Conservation (phyloP, 2,888 invertebrate species). For the Prionchulus punctatus region DNA sequence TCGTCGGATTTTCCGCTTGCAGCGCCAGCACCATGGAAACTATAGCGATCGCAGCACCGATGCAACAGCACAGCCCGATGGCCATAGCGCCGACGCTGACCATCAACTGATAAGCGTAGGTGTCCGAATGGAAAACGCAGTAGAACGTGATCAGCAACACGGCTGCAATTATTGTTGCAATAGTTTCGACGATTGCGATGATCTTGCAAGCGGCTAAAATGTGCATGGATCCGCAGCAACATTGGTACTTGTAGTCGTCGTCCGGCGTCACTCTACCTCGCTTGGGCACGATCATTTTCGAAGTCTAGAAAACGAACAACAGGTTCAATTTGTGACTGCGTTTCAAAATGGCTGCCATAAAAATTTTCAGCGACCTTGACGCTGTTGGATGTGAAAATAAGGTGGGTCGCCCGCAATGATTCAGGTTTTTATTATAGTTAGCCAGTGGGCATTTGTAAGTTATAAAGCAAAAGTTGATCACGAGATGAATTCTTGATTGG, state of each 20-base stretch:
- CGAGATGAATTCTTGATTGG: too few species aligned
- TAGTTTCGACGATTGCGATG: not conserved
- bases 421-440: too few species aligned
- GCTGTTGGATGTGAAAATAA: too few species aligned
- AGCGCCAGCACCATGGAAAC: not conserved
- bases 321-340: too few species aligned
- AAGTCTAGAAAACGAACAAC: too few species aligned
- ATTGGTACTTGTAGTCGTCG: not conserved
- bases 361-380: too few species aligned
- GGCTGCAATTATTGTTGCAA: not conserved
- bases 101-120: not conserved
- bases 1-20: not conserved
- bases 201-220: not conserved
- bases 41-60: not conserved
- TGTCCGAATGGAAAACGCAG: not conserved
- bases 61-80: not conserved
- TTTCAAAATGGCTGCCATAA: too few species aligned
- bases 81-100: not conserved
- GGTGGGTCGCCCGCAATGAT: too few species aligned
- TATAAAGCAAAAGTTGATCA: too few species aligned
- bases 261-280: too few species aligned
- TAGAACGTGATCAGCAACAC: conserved; percentile 1
- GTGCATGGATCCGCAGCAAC: not conserved
- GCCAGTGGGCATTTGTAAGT: too few species aligned
- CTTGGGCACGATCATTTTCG: too few species aligned